Evolutionary conservation across 2,888 invertebrate genomes (phyloP), one percentile per base, ranked within the genome.

Genomic region (Synanthedon myopaeformis): DNA sequence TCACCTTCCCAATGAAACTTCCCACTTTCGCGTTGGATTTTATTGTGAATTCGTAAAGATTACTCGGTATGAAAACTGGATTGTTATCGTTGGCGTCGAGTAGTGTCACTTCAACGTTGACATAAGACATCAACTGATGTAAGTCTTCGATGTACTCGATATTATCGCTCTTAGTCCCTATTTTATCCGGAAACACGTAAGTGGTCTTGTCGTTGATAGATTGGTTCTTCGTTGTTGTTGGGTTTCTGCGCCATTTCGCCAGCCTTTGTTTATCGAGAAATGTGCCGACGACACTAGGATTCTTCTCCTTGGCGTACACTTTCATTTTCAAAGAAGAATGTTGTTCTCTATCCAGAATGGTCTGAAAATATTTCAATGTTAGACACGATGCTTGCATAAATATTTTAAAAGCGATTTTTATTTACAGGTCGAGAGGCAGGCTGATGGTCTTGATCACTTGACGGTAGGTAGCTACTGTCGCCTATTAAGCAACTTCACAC

Each of bases 81-180:
- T 94, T 94, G 66, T 97, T 96, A 71, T 97, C 97, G 70, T 97
- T 97, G 13, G 96, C 94, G 71, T 97, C 97, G 0, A 94, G 83
- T 28, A 97, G 76, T 0, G 93, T 93, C 1, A 97, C 93, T 80
- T 95, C 94, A 0, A 96, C 93, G 48, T 90, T 90, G 0, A 95
- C 95, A 23, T 73, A 87, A 3, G 88, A 88, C 82, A 88, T 83
- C 0, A 86, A 63, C 58, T 86, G 83, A 49, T 74, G 69, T 4
- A 67, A 56, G 45, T 87, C 82, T 55, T 83, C 83, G 52, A 80
- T 69, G 53, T 78, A 82, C 60, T 87, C 85, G 12, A 87, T 74
- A 45, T 86, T 86, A 59, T 87, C 85, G 53, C 61, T 79, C 53
- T 74, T 85, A 1, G 74, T 67, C 17, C 81, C 84, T 10, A 78